Evolutionary conservation across 2,113 vertebrate species (phyloP).

Genomic region (Hucho hucho): DNA sequence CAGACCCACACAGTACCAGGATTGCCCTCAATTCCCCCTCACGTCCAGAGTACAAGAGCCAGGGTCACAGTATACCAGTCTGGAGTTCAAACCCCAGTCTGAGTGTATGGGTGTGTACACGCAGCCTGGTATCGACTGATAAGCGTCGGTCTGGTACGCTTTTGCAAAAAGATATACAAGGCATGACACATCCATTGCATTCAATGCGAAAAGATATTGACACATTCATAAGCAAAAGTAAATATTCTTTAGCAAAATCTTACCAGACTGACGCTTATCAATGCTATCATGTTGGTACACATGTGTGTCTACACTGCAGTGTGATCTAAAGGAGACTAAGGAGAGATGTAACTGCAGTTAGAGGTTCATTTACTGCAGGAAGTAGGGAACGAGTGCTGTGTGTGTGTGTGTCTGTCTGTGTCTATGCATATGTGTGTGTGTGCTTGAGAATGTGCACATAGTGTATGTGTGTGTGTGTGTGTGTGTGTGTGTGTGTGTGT

Average conservation of each 20-base stretch:
- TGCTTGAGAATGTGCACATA: not conserved
- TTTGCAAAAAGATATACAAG: too few species aligned
- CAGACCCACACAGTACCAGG: slow-evolving; percentile 19
- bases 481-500: not conserved
- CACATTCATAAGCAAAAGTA: too few species aligned
- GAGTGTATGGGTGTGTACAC: slow-evolving; percentile 11
- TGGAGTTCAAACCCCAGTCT: slow-evolving; percentile 7
- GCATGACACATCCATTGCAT: too few species aligned
- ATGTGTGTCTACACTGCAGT: too few species aligned
- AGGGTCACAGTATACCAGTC: slow-evolving; percentile 32
- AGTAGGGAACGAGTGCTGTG: not conserved
- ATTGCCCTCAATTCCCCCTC: slow-evolving; percentile 39
- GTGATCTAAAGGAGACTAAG: not conserved
- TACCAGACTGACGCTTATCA: not conserved
- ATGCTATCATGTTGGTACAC: not conserved
- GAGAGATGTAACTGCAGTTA: not conserved
- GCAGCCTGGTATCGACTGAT: too few species aligned
- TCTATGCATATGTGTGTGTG: not conserved
- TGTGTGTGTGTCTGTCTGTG: not conserved
- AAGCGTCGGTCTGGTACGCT: too few species aligned
- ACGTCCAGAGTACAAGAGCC: slow-evolving; percentile 31
- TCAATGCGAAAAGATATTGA: too few species aligned
- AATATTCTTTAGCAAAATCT: not conserved
- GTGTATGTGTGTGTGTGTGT: not conserved
- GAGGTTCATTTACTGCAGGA: not conserved